Conservation (phyloP, 2,888 invertebrate species). For the Galeopsomyia nigrocyanea region DNA sequence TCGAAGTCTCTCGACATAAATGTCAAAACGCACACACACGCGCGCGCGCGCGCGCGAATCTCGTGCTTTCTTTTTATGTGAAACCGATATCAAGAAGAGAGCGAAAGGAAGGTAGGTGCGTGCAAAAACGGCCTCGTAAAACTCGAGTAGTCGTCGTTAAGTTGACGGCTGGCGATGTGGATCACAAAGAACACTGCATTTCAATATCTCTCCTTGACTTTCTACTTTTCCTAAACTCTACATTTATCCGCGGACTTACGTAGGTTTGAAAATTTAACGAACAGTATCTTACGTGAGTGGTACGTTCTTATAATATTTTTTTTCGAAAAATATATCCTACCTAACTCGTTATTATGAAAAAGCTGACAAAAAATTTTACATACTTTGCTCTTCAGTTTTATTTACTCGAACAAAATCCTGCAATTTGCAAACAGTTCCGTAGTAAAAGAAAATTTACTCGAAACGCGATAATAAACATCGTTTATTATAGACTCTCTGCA, state of each 20-base stretch:
- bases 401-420: conserved; percentile 11
- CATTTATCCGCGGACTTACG: too few species aligned
- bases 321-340: too few species aligned
- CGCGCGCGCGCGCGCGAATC: neutral
- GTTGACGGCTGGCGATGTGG: neutral
- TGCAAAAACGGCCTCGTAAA: conserved; percentile 5
- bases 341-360: neutral
- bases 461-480: neutral
- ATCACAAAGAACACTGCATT: neutral
- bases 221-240: too few species aligned
- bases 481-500: too few species aligned
- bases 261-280: too few species aligned
- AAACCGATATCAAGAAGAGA: conserved; percentile 12
- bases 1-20: too few species aligned
- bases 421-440: conserved; percentile 2
- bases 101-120: neutral
- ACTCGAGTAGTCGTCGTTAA: conserved; percentile 8
- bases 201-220: too few species aligned
- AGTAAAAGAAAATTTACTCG: conserved; percentile 4
- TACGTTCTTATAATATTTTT: neutral
- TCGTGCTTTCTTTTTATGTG: conserved; percentile 15
- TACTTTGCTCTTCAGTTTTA: too few species aligned
- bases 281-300: neutral
- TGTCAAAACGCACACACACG: too few species aligned
- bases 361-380: conserved; percentile 1